A percentile compares a stretch with the other conserved stretches of the same genome.
phyloP scores from a whole-genome alignment of 2,797 vertebrate species.

The Pelobates cultripes region DNA sequence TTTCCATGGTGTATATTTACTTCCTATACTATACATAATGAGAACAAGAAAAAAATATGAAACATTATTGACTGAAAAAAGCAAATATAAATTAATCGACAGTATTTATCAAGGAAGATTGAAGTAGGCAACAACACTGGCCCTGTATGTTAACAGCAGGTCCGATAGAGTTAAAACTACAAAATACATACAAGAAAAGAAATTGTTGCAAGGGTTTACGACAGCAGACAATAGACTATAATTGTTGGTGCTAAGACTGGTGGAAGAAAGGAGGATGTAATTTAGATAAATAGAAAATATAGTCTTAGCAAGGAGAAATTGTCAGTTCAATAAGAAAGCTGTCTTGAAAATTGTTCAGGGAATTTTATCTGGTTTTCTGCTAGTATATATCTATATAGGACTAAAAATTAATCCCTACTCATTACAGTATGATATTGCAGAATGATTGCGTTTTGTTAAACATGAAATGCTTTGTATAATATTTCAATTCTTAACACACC shows the following conservation, averaged over 20 bases:
- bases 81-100: no score
- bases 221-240: no score
- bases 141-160: no score
- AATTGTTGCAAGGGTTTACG: no score
- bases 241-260: neutral
- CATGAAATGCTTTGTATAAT: conserved; percentile 37
- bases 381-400: conserved; percentile 25
- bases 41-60: no score
- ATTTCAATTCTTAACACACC: conserved; percentile 34
- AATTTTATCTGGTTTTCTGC: conserved; percentile 37
- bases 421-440: conserved; percentile 25
- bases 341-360: conserved; percentile 13
- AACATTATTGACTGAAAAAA: no score
- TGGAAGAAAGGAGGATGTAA: neutral
- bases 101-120: no score
- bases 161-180: no score
- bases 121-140: no score
- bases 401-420: conserved; percentile 46
- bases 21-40: no score
- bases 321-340: conserved; percentile 20
- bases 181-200: no score
- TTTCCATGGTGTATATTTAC: no score
- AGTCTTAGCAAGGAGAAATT: conserved; percentile 13
- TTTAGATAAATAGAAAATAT: conserved; percentile 27
- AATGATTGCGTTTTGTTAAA: conserved; percentile 46